phyloP scores from a whole-genome alignment of 2,113 vertebrate species.

The Lepisosteus oculatus region DNA sequence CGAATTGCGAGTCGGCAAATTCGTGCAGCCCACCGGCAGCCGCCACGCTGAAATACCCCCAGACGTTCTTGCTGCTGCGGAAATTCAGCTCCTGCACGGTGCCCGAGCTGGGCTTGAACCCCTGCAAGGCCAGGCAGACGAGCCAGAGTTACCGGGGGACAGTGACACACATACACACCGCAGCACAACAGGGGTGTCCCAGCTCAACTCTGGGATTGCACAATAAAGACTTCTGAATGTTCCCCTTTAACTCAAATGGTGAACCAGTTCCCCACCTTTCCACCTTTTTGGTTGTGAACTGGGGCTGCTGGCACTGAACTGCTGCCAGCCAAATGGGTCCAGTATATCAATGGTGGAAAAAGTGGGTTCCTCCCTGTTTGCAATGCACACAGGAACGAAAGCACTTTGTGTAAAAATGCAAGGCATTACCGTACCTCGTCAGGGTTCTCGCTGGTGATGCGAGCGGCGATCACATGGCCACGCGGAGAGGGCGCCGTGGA shows the following conservation, averaged over 20 bases:
- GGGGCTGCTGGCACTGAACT: no score
- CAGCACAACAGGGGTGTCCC: background rate
- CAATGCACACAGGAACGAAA: no score
- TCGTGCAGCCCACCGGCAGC: conserved; percentile 96
- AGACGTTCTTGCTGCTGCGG: conserved; percentile 97
- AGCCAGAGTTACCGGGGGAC: conserved; percentile 7
- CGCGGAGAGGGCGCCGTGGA: conserved; percentile 83
- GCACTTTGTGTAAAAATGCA: no score
- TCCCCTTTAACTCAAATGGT: no score
- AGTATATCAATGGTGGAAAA: background rate
- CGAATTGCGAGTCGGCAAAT: conserved; percentile 97
- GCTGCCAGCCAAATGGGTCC: no score
- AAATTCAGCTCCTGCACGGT: conserved; percentile 98
- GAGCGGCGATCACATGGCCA: conserved; percentile 94
- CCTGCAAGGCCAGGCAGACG: conserved; percentile 59
- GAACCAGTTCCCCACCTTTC: no score
- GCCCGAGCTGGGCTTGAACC: conserved; percentile 96
- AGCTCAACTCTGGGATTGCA: no score
- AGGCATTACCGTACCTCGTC: conserved; percentile 77
- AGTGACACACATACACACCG: conserved; percentile 7
- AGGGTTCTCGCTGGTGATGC: conserved; percentile 97
- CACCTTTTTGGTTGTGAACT: no score
- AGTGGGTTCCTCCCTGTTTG: background rate
- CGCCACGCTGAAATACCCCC: conserved; percentile 98
- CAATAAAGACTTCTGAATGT: no score